Conservation (phyloP, 1,140 invertebrate genomes). For the Lordiphosa clarofinis region DNA sequence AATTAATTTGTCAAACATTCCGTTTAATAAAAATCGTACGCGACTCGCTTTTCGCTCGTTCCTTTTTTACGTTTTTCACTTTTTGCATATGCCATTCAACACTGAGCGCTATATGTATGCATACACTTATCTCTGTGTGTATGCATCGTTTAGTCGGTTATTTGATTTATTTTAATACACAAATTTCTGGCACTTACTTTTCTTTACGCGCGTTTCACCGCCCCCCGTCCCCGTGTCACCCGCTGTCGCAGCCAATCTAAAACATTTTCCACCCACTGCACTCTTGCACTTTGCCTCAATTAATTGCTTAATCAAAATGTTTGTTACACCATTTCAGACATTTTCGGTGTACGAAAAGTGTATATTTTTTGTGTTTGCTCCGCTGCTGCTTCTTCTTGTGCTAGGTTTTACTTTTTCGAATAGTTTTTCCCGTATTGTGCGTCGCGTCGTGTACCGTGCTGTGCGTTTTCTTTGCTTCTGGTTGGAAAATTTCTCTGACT, state of each 20-base stretch:
- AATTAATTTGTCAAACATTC: slow-evolving; percentile 58
- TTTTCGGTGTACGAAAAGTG: slow-evolving; percentile 48
- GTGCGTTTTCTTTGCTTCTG: slow-evolving; percentile 62
- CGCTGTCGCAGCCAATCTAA: slow-evolving; percentile 41
- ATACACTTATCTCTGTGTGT: slow-evolving; percentile 40
- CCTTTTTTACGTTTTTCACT: slow-evolving; percentile 1
- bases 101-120: slow-evolving; percentile 6
- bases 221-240: slow-evolving; percentile 22
- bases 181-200: slow-evolving; percentile 70
- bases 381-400: slow-evolving; percentile 26
- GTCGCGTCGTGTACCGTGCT: slow-evolving; percentile 51
- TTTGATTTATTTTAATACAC: slow-evolving; percentile 76
- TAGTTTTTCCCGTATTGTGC: slow-evolving; percentile 62
- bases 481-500: slow-evolving; percentile 53
- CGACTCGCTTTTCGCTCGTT: slow-evolving; percentile 16
- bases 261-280: slow-evolving; percentile 73
- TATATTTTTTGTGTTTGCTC: slow-evolving; percentile 37
- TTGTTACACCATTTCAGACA: slow-evolving; percentile 59
- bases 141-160: slow-evolving; percentile 69
- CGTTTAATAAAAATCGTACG: slow-evolving; percentile 26
- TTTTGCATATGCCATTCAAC: slow-evolving; percentile 46
- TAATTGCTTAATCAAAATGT: slow-evolving; percentile 74
- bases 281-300: slow-evolving; percentile 69
- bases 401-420: slow-evolving; percentile 19
- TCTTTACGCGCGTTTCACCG: slow-evolving; percentile 70